Percentiles rank a stretch among this genome's conserved stretches.
Conservation (phyloP, 2,113 vertebrate genomes). For the Sylvietta virens region DNA sequence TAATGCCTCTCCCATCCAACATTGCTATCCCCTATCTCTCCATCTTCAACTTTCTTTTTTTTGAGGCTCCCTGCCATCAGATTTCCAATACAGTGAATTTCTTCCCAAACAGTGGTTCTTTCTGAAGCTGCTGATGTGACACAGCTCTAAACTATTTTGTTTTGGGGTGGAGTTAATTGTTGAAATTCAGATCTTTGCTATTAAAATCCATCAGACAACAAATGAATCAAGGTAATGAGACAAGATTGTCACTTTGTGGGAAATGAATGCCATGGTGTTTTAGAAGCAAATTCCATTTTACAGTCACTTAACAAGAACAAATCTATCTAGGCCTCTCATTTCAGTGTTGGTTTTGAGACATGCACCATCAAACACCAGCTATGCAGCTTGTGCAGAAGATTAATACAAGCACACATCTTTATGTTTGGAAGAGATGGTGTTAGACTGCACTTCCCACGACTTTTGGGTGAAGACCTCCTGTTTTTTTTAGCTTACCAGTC, state of each 20-base stretch:
- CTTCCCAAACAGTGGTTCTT: background rate
- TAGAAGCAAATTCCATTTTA: background rate
- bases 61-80: background rate
- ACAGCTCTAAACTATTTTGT: background rate
- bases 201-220: slow-evolving; percentile 31
- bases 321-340: background rate
- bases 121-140: background rate
- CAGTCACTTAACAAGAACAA: background rate
- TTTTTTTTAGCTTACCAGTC: background rate
- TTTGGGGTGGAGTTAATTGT: background rate
- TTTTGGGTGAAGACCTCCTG: background rate
- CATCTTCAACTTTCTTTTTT: background rate
- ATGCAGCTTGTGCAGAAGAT: background rate
- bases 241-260: slow-evolving; percentile 8
- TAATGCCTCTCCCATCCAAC: background rate
- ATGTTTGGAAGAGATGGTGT: background rate
- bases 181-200: slow-evolving; percentile 5
- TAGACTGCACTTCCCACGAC: background rate
- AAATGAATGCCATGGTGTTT: slow-evolving; percentile 21
- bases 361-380: background rate
- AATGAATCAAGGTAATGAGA: slow-evolving; percentile 14
- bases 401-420: background rate
- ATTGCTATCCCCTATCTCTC: background rate
- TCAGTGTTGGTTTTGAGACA: background rate
- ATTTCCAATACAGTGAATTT: background rate